Conservation (phyloP, 2,888 invertebrate species). For the Habrosyne pyritoides region DNA sequence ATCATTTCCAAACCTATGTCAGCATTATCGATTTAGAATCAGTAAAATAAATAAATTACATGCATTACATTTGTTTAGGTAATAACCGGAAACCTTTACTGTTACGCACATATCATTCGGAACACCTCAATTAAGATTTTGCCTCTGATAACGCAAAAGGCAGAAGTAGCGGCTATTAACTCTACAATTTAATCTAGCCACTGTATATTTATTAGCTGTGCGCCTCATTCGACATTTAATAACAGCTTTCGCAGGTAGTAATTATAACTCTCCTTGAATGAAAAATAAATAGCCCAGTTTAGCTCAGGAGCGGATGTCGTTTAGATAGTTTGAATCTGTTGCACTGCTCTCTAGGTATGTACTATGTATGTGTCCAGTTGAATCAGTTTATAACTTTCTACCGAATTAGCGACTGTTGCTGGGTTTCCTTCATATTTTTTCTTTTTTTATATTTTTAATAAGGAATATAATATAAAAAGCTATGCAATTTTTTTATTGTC, state of each 20-base stretch:
- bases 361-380: neutral
- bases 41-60: too few species aligned
- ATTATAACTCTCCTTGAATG: constrained; percentile 23
- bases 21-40: too few species aligned
- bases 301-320: neutral
- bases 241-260: constrained; percentile 16
- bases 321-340: neutral
- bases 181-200: neutral
- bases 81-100: neutral
- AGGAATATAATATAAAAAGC: too few species aligned
- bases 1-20: too few species aligned
- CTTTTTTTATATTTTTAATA: too few species aligned
- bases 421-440: too few species aligned
- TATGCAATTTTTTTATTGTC: too few species aligned
- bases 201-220: neutral
- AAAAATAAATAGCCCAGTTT: constrained; percentile 18
- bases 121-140: neutral
- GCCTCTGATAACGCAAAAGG: neutral
- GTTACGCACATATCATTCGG: neutral
- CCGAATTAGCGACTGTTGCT: neutral
- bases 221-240: constrained; percentile 11
- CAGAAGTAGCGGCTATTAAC: neutral
- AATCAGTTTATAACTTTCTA: neutral
- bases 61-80: neutral
- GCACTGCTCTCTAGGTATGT: neutral